Percentiles rank a stretch among this genome's conserved stretches.
Evolutionary conservation across 2,797 vertebrate species (phyloP).

Genomic region (Nothura maculosa): DNA sequence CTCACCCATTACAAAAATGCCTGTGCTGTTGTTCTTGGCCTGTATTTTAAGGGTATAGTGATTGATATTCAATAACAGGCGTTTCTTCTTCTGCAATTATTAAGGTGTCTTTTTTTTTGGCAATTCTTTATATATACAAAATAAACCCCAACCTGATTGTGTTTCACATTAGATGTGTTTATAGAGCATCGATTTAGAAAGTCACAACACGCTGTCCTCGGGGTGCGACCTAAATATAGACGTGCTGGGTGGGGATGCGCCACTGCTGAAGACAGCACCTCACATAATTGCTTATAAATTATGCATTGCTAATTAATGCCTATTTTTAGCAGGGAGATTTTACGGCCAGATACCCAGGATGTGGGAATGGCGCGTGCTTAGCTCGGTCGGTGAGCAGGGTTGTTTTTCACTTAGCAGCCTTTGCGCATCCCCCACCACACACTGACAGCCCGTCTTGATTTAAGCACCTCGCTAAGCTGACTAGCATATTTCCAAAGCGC

Average conservation of each 20-base stretch:
- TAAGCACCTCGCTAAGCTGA: neutral
- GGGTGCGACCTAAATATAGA: neutral
- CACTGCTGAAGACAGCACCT: neutral
- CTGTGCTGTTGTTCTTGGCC: neutral
- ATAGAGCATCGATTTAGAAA: neutral
- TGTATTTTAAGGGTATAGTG: neutral
- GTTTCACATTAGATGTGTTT: neutral
- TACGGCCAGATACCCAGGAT: neutral
- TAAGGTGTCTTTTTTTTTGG: conserved; percentile 29
- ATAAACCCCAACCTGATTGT: neutral
- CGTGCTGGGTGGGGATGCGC: neutral
- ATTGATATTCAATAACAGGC: conserved; percentile 21
- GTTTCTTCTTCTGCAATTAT: conserved; percentile 37
- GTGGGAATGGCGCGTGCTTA: neutral
- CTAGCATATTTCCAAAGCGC: neutral
- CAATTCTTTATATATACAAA: neutral
- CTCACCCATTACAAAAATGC: conserved; percentile 46
- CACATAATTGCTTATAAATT: neutral
- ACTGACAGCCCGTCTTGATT: neutral
- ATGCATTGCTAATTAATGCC: neutral
- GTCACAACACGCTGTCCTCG: neutral
- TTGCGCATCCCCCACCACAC: neutral
- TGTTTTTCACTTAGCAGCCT: neutral
- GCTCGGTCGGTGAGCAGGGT: neutral
- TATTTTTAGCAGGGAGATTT: neutral